Base-by-base conservation (phyloP, 2,113 vertebrate species). In the Papio anubis region DNA sequence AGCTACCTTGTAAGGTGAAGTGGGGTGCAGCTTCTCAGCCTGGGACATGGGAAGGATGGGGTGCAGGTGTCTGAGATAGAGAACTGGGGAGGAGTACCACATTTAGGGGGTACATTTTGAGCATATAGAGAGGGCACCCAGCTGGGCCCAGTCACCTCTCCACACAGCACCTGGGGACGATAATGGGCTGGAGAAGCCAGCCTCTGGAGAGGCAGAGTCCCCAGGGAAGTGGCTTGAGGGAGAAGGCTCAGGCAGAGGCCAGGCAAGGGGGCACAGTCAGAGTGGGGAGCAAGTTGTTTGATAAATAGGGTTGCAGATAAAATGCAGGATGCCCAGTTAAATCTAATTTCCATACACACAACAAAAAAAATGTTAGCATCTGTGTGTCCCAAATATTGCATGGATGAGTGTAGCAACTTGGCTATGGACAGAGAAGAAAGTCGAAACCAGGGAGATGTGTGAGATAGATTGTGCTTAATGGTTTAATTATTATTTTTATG, bases 151-250 rank as follows among this genome's bases (percentile, higher is more conserved):
- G 52, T 10, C n/a, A 6, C 9, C 61, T 14, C 14, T n/a, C 72
- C 21, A 10, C 1, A 17, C 5, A 2, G 55, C 7, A 1, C 23
- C 6, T 35, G 0, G 0, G 14, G 76, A 30, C 0, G 1, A 52
- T 64, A 50, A 40, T 7, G 2, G 38, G 23, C 10, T 40, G 6
- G 21, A 17, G 7, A 66, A 17, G 52, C 5, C 3, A 8, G n/a
- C 25, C 40, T 18, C 66, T n/a, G 66, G 32, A 4, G 91, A 32
- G 72, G 50, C 64, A 23, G 93, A 12, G 5, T 18, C 9, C 38
- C 43, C 21, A 45, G 83, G 50, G 10, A 16, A 52, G 8, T 25
- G 1, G 12, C 76, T 61, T 18, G 20, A 27, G 10, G 8, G 32
- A 73, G n/a, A 40, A 35, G 45, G 48, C 0, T 14, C 79, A 20